phyloP scores from a whole-genome alignment of 2,113 vertebrate species.

The Eptesicus fuscus region DNA sequence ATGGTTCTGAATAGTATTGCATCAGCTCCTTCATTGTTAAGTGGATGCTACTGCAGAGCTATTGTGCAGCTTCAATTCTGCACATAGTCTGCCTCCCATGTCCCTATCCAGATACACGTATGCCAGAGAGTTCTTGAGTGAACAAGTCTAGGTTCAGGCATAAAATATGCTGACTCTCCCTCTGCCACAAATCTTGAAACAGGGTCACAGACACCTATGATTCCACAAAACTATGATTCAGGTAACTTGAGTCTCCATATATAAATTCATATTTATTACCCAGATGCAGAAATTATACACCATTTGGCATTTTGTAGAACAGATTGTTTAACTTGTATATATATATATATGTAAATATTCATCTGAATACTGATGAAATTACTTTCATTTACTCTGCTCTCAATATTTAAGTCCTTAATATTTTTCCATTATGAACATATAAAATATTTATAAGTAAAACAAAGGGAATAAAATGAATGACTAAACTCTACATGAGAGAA shows the following conservation, averaged over 20 bases:
- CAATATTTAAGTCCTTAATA: not conserved
- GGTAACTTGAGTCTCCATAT: not conserved
- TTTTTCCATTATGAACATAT: not conserved
- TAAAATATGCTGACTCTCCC: not conserved
- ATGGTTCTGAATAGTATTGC: not conserved
- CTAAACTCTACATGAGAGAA: not conserved
- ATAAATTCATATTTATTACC: not conserved
- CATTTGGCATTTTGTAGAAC: not conserved
- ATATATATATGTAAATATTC: not conserved
- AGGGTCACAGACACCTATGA: not conserved
- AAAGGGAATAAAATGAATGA: conserved; percentile 15
- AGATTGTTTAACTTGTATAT: not conserved
- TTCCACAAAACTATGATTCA: not conserved
- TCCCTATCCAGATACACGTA: too few species aligned
- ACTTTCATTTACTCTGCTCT: conserved; percentile 8
- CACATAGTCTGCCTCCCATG: not conserved
- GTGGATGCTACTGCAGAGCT: not conserved
- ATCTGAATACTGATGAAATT: not conserved
- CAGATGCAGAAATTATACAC: not conserved
- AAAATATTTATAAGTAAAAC: conserved; percentile 32
- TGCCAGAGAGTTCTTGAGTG: not conserved
- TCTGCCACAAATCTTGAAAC: not conserved
- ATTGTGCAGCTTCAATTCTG: not conserved
- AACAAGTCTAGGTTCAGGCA: not conserved
- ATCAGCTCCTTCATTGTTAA: not conserved